Evolutionary conservation across 2,797 vertebrate species (phyloP), one percentile per base, ranked within the genome.

Genomic region (Rhinichthys osculus): DNA sequence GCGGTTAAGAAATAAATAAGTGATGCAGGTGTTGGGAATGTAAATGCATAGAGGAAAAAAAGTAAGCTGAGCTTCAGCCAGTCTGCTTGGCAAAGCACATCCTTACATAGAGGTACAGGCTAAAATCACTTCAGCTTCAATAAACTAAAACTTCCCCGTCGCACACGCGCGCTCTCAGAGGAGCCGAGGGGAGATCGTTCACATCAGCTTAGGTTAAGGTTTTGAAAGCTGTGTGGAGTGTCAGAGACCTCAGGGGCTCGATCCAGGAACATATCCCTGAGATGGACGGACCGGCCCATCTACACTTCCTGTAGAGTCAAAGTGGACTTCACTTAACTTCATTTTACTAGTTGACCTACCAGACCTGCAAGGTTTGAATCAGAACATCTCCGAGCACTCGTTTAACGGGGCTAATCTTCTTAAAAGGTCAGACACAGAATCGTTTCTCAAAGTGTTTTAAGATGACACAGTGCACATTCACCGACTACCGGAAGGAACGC

Each of bases 51-150:
- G 66, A 38, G 59, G 57, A 69, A 81, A 66, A 66, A 78, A 81
- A 77, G 80, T 72, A 73, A 81, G 78, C 64, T 81, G 82, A 87
- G 89, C 78, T 90, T 88, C 76, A 86, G 77, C 81, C 78, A 80
- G 84, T 85, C 86, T 89, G 88, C 88, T 90, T 86, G 89, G 86
- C 85, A 88, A 89, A 90, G 89, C 88, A 90, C 82, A 90, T 89
- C 86, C 54, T 86, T 84, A 78, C 86, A 90, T 66, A 89, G 86
- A 80, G 74, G 84, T 78, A 6, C 0, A 85, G 86, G 86, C 82
- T 86, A 83, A 88, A 90, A 90, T 88, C 77, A 89, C 88, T 89
- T 89, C 85, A 86, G 86, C 84, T 86, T 88, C 81, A 82, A 83
- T 89, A 89, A 88, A 87, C 82, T 70, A 88, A 35, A 38, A 73